A percentile compares a stretch with the other conserved stretches of the same genome.
Conservation (phyloP, 2,113 vertebrate genomes). For the Pontoporia blainvillei region DNA sequence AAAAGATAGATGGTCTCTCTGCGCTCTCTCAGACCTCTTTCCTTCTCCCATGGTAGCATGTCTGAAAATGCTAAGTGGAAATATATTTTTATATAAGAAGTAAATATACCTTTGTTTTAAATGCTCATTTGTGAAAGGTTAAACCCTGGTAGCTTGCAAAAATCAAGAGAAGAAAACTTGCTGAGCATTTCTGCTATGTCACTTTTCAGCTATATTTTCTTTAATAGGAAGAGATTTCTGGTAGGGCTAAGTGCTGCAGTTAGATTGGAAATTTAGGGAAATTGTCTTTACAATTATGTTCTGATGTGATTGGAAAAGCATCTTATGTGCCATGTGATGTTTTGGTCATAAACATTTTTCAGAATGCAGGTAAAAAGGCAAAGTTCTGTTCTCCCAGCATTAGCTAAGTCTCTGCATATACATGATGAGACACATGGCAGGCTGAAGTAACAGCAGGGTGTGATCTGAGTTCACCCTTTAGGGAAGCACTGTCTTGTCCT, state of each 20-base stretch:
- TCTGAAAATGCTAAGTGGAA: neutral
- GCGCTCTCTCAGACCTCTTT: neutral
- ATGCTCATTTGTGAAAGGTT: neutral
- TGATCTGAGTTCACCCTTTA: neutral
- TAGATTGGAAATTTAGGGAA: neutral
- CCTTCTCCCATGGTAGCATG: neutral
- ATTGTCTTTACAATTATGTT: constrained; percentile 6
- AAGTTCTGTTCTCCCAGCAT: neutral
- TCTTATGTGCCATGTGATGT: neutral
- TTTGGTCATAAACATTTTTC: constrained; percentile 13
- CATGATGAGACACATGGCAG: neutral
- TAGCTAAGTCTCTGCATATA: neutral
- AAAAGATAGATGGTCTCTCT: neutral
- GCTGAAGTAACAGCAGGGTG: neutral
- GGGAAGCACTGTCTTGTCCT: neutral
- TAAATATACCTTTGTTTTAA: neutral
- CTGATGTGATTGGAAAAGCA: neutral
- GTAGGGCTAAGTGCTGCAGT: neutral
- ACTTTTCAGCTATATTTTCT: neutral
- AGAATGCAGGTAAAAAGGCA: neutral
- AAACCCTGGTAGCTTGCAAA: neutral
- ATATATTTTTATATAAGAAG: neutral
- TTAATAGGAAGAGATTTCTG: neutral
- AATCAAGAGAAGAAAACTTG: neutral
- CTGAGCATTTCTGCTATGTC: neutral